phyloP scores from a whole-genome alignment of 1,140 invertebrate species.

The Uloborus diversus region DNA sequence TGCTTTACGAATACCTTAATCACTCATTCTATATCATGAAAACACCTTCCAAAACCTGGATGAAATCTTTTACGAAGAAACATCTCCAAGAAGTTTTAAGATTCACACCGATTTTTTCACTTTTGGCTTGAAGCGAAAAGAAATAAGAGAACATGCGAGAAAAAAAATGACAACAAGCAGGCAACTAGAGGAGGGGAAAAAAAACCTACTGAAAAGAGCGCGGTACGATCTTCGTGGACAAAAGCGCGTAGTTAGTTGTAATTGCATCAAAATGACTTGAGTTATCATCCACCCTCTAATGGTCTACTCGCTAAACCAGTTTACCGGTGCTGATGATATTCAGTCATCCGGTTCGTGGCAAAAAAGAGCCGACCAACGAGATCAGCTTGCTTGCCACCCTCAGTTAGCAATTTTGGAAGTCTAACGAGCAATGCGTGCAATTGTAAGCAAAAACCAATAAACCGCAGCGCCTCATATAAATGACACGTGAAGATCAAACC shows the following conservation, averaged over 20 bases:
- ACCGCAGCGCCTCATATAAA: constrained; percentile 7
- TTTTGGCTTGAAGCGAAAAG: constrained; percentile 18
- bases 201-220: not conserved
- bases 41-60: too few relatives aligned
- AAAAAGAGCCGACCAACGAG: not conserved
- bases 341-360: constrained; percentile 39
- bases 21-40: too few relatives aligned
- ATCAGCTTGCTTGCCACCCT: constrained; percentile 23
- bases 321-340: constrained; percentile 40
- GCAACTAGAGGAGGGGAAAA: not conserved
- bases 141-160: constrained; percentile 7
- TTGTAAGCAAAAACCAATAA: not conserved
- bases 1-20: too few relatives aligned
- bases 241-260: constrained; percentile 43
- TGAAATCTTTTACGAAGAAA: too few relatives aligned
- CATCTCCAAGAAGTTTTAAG: too few relatives aligned
- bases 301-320: constrained; percentile 50
- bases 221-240: constrained; percentile 21
- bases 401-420: constrained; percentile 37
- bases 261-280: constrained; percentile 45
- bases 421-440: constrained; percentile 34
- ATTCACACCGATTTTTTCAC: constrained; percentile 40
- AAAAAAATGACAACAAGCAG: constrained; percentile 28
- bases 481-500: constrained; percentile 15
- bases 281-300: constrained; percentile 50